Conservation (phyloP, 1,140 invertebrate genomes). For the Phocides pigmalion region DNA sequence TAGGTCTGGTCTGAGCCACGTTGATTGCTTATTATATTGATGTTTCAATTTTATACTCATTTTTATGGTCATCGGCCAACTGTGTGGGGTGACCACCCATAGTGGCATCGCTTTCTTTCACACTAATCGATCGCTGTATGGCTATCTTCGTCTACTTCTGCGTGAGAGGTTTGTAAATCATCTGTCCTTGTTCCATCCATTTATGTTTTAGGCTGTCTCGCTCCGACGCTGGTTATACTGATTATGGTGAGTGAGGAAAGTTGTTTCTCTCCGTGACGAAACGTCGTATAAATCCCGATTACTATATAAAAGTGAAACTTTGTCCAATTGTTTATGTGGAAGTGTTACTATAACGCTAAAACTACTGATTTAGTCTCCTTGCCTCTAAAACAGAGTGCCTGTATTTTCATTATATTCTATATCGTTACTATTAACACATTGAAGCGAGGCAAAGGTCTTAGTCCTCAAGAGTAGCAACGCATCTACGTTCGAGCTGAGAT, state of each 20-base stretch:
- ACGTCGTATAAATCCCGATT: slow-evolving; percentile 31
- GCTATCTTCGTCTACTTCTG: slow-evolving; percentile 61
- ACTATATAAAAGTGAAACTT: too few relatives aligned
- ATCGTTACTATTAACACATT: too few relatives aligned
- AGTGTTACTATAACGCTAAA: too few relatives aligned
- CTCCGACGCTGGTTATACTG: slow-evolving; percentile 52
- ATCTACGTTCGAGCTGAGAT: too few relatives aligned
- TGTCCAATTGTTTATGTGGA: too few relatives aligned
- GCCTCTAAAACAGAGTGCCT: too few relatives aligned
- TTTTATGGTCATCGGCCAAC: slow-evolving; percentile 82
- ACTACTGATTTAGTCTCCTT: too few relatives aligned
- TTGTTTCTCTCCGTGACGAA: slow-evolving; percentile 54
- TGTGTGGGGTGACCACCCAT: slow-evolving; percentile 81
- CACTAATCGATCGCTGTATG: slow-evolving; percentile 43
- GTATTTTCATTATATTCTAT: too few relatives aligned
- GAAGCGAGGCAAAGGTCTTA: too few relatives aligned
- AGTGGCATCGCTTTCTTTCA: slow-evolving; percentile 53
- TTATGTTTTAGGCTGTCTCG: slow-evolving; percentile 39
- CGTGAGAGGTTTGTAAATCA: slow-evolving; percentile 47
- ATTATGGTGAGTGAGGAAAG: slow-evolving; percentile 72
- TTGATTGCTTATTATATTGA: slow-evolving; percentile 84
- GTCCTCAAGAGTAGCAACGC: too few relatives aligned
- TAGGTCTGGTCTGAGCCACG: slow-evolving; percentile 68
- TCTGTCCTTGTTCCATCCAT: slow-evolving; percentile 45
- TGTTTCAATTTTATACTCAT: slow-evolving; percentile 84